A percentile compares a stretch with the other conserved stretches of the same genome.
phyloP scores from a whole-genome alignment of 30 jellyfish, hydroid and myxozoan genomes.

The Turritopsis dohrnii region DNA sequence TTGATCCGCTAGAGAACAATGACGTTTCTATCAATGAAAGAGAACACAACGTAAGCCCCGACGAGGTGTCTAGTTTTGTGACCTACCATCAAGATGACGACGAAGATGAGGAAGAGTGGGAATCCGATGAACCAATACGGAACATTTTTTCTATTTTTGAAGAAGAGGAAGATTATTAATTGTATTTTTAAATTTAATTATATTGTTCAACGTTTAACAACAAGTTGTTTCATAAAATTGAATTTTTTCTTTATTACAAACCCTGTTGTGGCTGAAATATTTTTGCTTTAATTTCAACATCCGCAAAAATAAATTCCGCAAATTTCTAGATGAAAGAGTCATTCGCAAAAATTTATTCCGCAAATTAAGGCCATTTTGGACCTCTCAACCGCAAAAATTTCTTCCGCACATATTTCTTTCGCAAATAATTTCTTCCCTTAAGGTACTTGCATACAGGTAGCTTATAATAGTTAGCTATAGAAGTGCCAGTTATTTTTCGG shows the following conservation, averaged over 20 bases:
- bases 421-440: neutral
- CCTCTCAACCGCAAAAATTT: neutral
- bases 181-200: too few species aligned
- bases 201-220: neutral
- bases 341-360: neutral
- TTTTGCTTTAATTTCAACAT: neutral
- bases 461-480: too few species aligned
- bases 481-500: too few species aligned
- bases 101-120: constrained; percentile 20
- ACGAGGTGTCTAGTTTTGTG: neutral
- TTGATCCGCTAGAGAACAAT: constrained; percentile 2
- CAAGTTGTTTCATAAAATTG: neutral
- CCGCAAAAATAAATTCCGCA: neutral
- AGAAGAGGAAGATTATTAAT: neutral
- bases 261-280: neutral
- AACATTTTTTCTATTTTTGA: neutral
- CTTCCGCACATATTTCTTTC: neutral
- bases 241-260: neutral
- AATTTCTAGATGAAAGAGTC: neutral
- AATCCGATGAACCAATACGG: neutral
- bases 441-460: too few species aligned
- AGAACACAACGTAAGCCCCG: neutral
- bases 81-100: neutral
- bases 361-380: neutral
- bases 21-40: neutral